Percentiles rank a stretch among this genome's conserved stretches.
phyloP scores from a whole-genome alignment of 2,888 invertebrate genomes.

The Nudaria mundana region DNA sequence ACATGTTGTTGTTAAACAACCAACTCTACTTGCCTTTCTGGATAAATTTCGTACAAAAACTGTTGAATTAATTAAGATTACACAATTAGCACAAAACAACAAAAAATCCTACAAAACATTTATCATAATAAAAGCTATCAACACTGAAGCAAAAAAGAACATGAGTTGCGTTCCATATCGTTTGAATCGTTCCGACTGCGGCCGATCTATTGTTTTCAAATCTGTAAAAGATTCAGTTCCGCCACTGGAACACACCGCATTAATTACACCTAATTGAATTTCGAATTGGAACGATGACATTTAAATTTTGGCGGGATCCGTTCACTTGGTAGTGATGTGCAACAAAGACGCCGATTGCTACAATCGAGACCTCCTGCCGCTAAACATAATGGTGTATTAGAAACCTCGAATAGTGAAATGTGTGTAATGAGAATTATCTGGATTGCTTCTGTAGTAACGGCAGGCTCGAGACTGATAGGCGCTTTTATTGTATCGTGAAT shows the following conservation, averaged over 20 bases:
- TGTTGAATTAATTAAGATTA: constrained; percentile 26
- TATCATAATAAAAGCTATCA: constrained; percentile 45
- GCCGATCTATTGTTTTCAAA: constrained; percentile 68
- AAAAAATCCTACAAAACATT: constrained; percentile 33
- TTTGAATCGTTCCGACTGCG: constrained; percentile 58
- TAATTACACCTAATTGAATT: constrained; percentile 85
- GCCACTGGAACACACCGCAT: constrained; percentile 73
- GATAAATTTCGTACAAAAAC: constrained; percentile 17
- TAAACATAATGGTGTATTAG: constrained; percentile 69
- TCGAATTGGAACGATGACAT: constrained; percentile 85
- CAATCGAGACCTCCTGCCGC: constrained; percentile 72
- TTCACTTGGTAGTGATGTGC: constrained; percentile 72
- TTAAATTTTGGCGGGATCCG: constrained; percentile 78
- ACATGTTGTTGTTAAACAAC: too few relatives aligned
- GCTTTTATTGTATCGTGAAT: constrained; percentile 68
- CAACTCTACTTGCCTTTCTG: too few relatives aligned
- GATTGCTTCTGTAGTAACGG: constrained; percentile 76
- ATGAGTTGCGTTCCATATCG: constrained; percentile 61
- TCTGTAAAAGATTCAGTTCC: constrained; percentile 66
- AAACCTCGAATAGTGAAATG: constrained; percentile 74
- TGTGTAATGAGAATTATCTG: constrained; percentile 80
- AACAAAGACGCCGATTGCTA: constrained; percentile 69
- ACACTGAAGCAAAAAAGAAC: constrained; percentile 45
- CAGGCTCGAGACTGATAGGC: constrained; percentile 61
- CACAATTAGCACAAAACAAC: constrained; percentile 24